Evolutionary conservation across 2,888 invertebrate species (phyloP).

Genomic region (Lingula anatina): DNA sequence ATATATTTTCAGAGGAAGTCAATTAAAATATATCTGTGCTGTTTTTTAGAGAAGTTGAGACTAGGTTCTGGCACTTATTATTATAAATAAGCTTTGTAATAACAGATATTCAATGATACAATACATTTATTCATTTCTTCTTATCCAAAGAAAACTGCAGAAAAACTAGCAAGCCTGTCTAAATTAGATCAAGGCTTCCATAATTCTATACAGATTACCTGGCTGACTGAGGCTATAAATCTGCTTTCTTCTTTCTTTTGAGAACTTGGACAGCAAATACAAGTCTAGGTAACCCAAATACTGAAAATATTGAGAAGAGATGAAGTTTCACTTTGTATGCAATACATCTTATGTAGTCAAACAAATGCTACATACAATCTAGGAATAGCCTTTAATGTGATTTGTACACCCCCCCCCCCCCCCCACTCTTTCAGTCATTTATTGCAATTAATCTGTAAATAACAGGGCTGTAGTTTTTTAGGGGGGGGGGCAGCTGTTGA

Average conservation of each 20-base stretch:
- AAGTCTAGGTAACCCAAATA: constrained; percentile 74
- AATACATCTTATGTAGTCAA: background rate
- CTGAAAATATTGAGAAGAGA: constrained; percentile 48
- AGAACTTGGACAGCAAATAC: constrained; percentile 63
- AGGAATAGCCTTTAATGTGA: too few relatives aligned
- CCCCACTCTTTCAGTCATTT: too few relatives aligned
- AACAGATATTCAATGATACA: background rate
- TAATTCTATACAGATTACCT: constrained; percentile 18
- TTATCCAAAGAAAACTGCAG: background rate
- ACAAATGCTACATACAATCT: background rate
- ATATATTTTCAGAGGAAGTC: background rate
- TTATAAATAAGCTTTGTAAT: too few relatives aligned
- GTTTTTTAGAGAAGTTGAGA: background rate
- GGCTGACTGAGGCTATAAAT: constrained; percentile 58
- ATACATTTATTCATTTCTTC: too few relatives aligned
- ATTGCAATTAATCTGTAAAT: too few relatives aligned
- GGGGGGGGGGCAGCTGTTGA: too few relatives aligned
- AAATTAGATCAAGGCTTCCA: too few relatives aligned
- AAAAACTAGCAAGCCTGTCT: too few relatives aligned
- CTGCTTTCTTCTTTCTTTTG: constrained; percentile 59
- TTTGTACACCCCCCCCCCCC: too few relatives aligned
- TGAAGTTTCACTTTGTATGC: background rate
- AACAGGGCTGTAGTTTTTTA: too few relatives aligned
- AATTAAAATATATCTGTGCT: background rate
- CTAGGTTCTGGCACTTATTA: too few relatives aligned